Conservation (phyloP, 2,113 vertebrate species). For the Oreochromis spilurus region DNA sequence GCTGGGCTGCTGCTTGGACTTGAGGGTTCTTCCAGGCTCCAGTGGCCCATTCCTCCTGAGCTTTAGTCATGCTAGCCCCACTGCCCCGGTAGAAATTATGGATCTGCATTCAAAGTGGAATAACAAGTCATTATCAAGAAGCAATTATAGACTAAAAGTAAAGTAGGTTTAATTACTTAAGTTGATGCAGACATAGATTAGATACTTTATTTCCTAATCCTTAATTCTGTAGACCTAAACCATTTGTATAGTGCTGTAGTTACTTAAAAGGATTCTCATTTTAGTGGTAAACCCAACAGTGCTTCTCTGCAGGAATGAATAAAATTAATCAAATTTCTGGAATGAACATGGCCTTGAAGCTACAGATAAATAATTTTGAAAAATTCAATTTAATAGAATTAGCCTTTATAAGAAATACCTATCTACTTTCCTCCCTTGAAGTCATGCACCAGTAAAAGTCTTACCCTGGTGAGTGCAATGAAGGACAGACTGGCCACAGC, state of each 20-base stretch:
- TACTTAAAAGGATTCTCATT: background rate
- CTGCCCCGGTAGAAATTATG: constrained; percentile 96
- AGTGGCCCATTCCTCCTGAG: constrained; percentile 93
- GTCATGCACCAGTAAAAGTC: background rate
- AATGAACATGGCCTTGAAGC: background rate
- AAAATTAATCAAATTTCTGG: background rate
- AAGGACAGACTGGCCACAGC: constrained; percentile 86
- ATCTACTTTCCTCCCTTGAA: background rate
- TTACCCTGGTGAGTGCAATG: constrained; percentile 91
- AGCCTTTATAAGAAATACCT: background rate
- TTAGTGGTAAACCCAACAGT: background rate
- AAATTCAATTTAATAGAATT: background rate
- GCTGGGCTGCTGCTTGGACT: constrained; percentile 87
- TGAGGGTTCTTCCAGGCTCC: constrained; percentile 97
- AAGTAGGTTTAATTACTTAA: background rate
- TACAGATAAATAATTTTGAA: background rate
- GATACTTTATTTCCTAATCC: background rate
- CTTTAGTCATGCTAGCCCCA: constrained; percentile 91
- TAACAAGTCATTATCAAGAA: background rate
- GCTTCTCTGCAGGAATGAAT: background rate
- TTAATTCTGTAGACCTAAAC: background rate
- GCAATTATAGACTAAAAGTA: background rate
- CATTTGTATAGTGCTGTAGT: background rate
- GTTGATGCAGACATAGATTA: background rate
- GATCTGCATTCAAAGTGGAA: constrained; percentile 70